Percentiles rank a stretch among this genome's conserved stretches.
Conservation (phyloP, 2,113 vertebrate species). For the Pelvicachromis taeniatus region DNA sequence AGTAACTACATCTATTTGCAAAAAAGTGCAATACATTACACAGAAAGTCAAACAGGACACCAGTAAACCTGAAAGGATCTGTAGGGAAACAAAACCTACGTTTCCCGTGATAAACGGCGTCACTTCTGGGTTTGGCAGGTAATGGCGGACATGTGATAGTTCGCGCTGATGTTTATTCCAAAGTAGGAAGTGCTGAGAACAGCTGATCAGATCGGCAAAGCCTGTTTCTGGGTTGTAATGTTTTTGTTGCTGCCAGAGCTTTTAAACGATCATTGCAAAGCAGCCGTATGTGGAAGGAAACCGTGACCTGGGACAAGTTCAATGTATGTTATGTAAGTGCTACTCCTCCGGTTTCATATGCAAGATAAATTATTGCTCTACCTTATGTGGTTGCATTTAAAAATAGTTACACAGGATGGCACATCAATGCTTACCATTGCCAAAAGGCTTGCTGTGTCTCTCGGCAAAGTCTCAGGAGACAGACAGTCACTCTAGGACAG, state of each 20-base stretch:
- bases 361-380: neutral
- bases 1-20: neutral
- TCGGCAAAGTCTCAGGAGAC: neutral
- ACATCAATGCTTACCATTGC: neutral
- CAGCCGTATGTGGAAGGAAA: neutral
- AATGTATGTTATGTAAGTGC: neutral
- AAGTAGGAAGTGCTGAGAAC: fast-evolving
- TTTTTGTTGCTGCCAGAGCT: fast-evolving
- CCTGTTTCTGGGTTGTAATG: neutral
- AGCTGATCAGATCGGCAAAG: neutral
- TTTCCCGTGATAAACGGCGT: too few relatives aligned
- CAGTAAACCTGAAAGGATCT: neutral
- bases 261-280: neutral
- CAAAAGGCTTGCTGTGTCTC: neutral
- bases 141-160: neutral
- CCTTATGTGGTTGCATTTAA: neutral
- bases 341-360: neutral
- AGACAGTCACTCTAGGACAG: neutral
- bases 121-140: neutral
- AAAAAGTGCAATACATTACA: neutral
- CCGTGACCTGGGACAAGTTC: neutral
- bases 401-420: too few relatives aligned
- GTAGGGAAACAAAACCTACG: too few relatives aligned
- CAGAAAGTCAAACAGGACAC: neutral
- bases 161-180: neutral